Base-by-base conservation (phyloP, 2,113 vertebrate species). In the Xerus inauris region DNA sequence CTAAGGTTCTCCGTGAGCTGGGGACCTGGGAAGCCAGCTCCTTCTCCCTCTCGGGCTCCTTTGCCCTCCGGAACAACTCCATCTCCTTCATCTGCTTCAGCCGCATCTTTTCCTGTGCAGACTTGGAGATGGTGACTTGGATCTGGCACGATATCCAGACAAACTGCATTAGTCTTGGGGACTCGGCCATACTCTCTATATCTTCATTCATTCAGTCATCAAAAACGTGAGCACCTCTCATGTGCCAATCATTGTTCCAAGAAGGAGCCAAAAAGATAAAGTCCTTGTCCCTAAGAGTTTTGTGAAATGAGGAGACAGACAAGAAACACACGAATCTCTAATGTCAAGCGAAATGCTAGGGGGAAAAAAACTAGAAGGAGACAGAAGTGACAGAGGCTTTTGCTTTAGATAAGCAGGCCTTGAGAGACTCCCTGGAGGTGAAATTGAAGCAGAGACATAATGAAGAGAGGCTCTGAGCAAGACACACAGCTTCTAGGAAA, bases 91-190 rank as follows among this genome's bases (percentile, higher is more conserved):
- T 75, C 95, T 95, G 95, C 87, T 97, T 97, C 89, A 97, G 75
- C 0, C 95, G 69, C 97, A 98, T 94, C 94, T 98, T 98, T 96
- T 98, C 98, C 94, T 98, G 98, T 65, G 98, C 97, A 30, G 98
- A 97, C 77, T 94, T 98, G n/a, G 97, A 97, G 71, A 99, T 97
- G 26, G 89, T 88, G 82, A 98, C 84, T 17, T 28, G 67, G 59
- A 98, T 65, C 98, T 98, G 95, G 59, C 79, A 86, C 47, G 42
- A 71, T 81, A 47, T 86, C 69, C 96, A 92, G 8, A 62, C 28
- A 92, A 97, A 97, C 5, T 49, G 59, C 13, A 1, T 93, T 47
- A 94, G 54, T 42, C 12, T 17, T 32, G 67, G 13, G 3, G 32
- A 42, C 73, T 24, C 77, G 24, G 2, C 0, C 3, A 3, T 9